These are phyloP conservation scores for Drosophila putrida DNA, from an alignment of 2,888 invertebrate species.

Conservation along the genomic window DNA sequence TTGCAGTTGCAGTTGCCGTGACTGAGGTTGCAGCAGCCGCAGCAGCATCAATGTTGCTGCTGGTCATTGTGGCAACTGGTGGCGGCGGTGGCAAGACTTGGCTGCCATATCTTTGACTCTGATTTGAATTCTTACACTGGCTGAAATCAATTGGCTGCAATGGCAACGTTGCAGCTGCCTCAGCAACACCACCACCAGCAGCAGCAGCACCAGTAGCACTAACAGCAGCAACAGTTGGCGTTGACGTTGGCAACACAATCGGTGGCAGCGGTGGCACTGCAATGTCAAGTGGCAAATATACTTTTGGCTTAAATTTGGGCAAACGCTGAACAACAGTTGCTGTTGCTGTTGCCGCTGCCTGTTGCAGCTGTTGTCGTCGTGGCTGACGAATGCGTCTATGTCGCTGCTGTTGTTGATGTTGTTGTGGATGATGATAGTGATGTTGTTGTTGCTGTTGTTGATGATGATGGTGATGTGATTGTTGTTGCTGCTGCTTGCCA, in stretches of 20 bases:
- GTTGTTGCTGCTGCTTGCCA: slow-evolving; percentile 43
- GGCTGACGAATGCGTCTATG: slow-evolving; percentile 52
- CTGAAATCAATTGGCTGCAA: slow-evolving; percentile 65
- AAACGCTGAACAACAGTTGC: slow-evolving; percentile 28
- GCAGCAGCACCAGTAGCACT: slow-evolving; percentile 8
- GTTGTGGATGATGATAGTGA: slow-evolving; percentile 39
- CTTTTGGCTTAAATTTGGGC: slow-evolving; percentile 56
- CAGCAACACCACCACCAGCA: slow-evolving; percentile 12
- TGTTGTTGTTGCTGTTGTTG: slow-evolving; percentile 38
- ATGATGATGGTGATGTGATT: slow-evolving; percentile 36
- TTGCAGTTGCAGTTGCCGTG: slow-evolving; percentile 2
- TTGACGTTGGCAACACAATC: slow-evolving; percentile 7
- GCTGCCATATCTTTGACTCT: slow-evolving; percentile 33
- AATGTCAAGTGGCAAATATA: slow-evolving; percentile 66
- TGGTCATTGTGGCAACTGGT: slow-evolving; percentile 36
- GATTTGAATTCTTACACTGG: slow-evolving; percentile 38
- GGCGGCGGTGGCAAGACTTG: slow-evolving; percentile 31
- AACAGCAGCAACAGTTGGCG: slow-evolving; percentile 12
- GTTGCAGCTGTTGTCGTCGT: slow-evolving; percentile 34
- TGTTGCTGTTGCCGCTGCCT: not conserved
- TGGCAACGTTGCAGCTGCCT: slow-evolving; percentile 26
- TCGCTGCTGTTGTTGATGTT: slow-evolving; percentile 40
- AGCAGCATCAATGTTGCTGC: slow-evolving; percentile 10
- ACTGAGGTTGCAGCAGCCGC: slow-evolving; percentile 3
- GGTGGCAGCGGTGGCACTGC: slow-evolving; percentile 61